Evolutionary conservation across 2,797 vertebrate genomes (phyloP).

Genomic region (Rhabdophis nuchalis): DNA sequence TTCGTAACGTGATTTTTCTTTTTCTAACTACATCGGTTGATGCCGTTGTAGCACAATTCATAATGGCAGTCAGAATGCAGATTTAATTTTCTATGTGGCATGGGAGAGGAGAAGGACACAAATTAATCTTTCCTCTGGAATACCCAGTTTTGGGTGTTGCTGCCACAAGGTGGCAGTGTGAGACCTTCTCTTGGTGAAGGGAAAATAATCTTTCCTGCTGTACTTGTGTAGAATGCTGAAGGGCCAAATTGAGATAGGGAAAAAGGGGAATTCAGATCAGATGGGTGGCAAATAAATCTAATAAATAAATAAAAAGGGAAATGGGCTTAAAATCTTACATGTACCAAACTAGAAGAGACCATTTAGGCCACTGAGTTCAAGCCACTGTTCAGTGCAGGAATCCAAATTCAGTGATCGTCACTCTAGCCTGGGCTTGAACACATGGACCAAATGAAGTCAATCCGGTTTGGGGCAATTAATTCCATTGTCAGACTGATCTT

Average conservation of each 20-base stretch:
- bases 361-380: neutral
- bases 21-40: neutral
- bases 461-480: neutral
- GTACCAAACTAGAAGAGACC: neutral
- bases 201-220: neutral
- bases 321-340: neutral
- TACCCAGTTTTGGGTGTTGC: neutral
- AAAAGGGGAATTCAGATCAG: neutral
- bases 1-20: neutral
- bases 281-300: neutral
- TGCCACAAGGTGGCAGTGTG: constrained; percentile 18
- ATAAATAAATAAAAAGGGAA: neutral
- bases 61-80: neutral
- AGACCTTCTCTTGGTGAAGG: neutral
- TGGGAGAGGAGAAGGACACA: neutral
- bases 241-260: neutral
- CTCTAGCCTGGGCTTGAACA: neutral
- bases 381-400: neutral
- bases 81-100: neutral
- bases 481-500: neutral
- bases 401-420: neutral
- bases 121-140: neutral
- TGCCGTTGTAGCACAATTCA: neutral
- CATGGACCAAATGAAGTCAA: neutral
- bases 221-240: neutral